phyloP scores from a whole-genome alignment of 2,113 vertebrate genomes.

The Psilopsiagon aymara region DNA sequence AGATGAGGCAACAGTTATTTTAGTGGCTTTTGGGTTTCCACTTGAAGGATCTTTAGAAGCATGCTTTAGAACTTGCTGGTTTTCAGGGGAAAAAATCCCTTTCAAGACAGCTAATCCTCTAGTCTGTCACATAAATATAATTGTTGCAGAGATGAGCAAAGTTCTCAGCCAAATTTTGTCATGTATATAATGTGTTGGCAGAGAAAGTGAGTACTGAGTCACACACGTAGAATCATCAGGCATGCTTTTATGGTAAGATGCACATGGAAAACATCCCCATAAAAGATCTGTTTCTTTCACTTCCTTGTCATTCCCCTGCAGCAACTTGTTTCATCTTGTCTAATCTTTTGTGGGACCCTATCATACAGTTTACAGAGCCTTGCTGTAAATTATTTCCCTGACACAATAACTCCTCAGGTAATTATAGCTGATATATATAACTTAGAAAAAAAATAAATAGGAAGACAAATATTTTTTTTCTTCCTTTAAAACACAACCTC shows the following conservation, averaged over 20 bases:
- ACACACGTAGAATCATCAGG: not conserved
- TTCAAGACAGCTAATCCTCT: slow-evolving; percentile 24
- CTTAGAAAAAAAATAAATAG: not conserved
- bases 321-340: slow-evolving; percentile 33
- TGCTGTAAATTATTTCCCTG: not conserved
- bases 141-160: slow-evolving; percentile 21
- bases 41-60: slow-evolving; percentile 39
- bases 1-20: slow-evolving; percentile 52
- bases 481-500: not conserved
- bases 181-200: slow-evolving; percentile 2
- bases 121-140: not conserved
- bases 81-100: not conserved
- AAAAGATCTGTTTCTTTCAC: not conserved
- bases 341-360: not conserved
- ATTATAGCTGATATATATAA: not conserved
- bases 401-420: not conserved
- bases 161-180: slow-evolving; percentile 9
- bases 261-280: not conserved
- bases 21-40: slow-evolving; percentile 43
- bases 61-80: slow-evolving; percentile 28
- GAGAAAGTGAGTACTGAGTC: not conserved
- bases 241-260: not conserved
- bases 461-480: not conserved
- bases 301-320: not conserved
- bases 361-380: not conserved